Evolutionary conservation across 2,113 vertebrate species (phyloP), one percentile per base, ranked within the genome.

Genomic region (Psilopsiagon aurifrons): DNA sequence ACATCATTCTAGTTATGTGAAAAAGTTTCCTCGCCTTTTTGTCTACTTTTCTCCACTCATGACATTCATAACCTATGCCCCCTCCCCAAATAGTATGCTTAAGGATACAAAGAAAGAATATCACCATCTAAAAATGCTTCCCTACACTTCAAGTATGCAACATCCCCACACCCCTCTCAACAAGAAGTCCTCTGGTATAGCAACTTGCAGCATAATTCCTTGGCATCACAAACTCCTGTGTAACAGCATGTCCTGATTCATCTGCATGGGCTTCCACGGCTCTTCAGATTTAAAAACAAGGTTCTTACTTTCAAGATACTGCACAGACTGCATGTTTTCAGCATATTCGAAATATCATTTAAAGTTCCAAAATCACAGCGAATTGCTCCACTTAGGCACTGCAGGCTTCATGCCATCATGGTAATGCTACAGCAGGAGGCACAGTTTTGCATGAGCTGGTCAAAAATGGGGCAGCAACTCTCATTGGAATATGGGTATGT

Each of bases 131-230:
- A 15, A 89, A 95, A 47, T 39, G 35, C 43, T 57, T 67, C 33
- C 37, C 37, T 52, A 24, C 7, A 25, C 18, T 73, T 89, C 18
- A 37, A 5, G 35, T 9, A 18, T 44, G n/a, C 28, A 44, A 63
- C 1, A 0, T 55, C 69, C 43, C 22, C 33, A 37, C 11, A 1
- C 10, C 37, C 14, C 39, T 68, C 16, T n/a, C 6, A 8, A 1
- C 12, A 57, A 77, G 8, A 49, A 74, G 37, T 11, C 9, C 83
- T 63, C 51, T 11, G 1, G 14, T 43, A 52, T 18, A 46, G 47
- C 46, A 62, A 7, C 29, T 22, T 75, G 29, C 33, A 74, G 41
- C 28, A 37, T 6, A 43, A 13, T 31, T 74, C 27, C 71, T 51
- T 64, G 54, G 88, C 64, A 55, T 54, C 7, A 8, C 55, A 24